A percentile compares a stretch with the other conserved stretches of the same genome.
phyloP scores from a whole-genome alignment of 2,888 invertebrate species.

The Eupelmus urozonus region DNA sequence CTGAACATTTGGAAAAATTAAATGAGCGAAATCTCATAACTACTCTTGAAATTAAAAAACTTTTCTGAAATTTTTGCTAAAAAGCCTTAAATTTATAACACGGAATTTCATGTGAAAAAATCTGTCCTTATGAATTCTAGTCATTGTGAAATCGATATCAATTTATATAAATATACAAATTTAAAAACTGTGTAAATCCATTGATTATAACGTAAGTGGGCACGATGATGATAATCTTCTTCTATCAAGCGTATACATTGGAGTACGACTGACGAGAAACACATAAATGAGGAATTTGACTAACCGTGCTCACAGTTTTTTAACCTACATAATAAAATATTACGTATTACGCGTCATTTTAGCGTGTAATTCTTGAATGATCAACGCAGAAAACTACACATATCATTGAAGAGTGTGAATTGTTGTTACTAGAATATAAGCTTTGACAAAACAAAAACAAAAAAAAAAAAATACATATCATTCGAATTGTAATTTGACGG shows the following conservation, averaged over 20 bases:
- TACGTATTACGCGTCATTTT: conserved; percentile 28
- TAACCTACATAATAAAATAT: conserved; percentile 43
- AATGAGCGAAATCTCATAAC: not conserved
- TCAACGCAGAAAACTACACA: conserved; percentile 69
- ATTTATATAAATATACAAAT: conserved; percentile 45
- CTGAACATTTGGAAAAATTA: not conserved
- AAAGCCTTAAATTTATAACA: not conserved
- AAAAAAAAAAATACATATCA: conserved; percentile 41
- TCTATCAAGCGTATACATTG: conserved; percentile 14
- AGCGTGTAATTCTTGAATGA: conserved; percentile 31
- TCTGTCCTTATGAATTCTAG: conserved; percentile 26
- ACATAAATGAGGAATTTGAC: conserved; percentile 8
- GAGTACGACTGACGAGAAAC: not conserved
- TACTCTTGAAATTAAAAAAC: conserved; percentile 4
- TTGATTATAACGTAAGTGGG: conserved; percentile 16
- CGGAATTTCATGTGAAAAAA: conserved; percentile 24
- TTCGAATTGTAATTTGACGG: conserved; percentile 24
- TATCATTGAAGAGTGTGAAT: conserved; percentile 72
- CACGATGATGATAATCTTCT: conserved; percentile 17
- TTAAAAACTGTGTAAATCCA: conserved; percentile 25
- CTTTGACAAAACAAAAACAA: conserved; percentile 39
- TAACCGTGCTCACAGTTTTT: conserved; percentile 37
- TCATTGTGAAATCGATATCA: conserved; percentile 42
- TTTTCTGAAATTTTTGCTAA: conserved; percentile 9
- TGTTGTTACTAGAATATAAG: conserved; percentile 61